Percentiles rank a stretch among this genome's conserved stretches.
Evolutionary conservation across 2,888 invertebrate species (phyloP).

Genomic region (Meteorus cinctellus): DNA sequence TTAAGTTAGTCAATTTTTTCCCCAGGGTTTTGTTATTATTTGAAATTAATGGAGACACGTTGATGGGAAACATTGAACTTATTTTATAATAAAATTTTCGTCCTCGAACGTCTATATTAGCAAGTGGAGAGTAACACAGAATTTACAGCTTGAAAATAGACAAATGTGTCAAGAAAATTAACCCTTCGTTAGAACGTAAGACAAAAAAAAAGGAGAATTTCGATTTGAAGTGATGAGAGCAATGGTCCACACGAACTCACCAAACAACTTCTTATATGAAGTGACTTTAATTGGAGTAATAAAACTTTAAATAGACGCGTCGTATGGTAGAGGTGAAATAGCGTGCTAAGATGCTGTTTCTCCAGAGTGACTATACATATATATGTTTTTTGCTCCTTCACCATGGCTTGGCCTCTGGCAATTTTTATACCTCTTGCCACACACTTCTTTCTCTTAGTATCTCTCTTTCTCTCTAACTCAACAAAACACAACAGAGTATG

Average conservation of each 20-base stretch:
- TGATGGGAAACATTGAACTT: too few species aligned
- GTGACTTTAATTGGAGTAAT: slow-evolving; percentile 55
- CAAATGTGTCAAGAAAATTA: not conserved
- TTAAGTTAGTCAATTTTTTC: not conserved
- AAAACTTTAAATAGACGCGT: slow-evolving; percentile 39
- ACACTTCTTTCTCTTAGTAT: not conserved
- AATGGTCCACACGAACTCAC: slow-evolving; percentile 2
- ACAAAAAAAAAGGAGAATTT: not conserved
- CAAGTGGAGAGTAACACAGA: too few species aligned
- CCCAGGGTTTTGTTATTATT: too few species aligned
- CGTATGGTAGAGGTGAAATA: slow-evolving; percentile 30
- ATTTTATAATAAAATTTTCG: too few species aligned
- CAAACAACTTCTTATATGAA: slow-evolving; percentile 40
- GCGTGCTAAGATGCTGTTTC: slow-evolving; percentile 49
- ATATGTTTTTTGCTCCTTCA: not conserved
- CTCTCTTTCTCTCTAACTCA: not conserved
- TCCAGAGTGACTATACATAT: not conserved
- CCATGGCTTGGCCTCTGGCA: not conserved
- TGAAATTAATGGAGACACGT: too few species aligned
- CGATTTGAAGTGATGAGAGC: not conserved
- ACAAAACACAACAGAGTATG: slow-evolving; percentile 5
- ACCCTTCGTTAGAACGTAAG: not conserved
- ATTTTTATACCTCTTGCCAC: not conserved
- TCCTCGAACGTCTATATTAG: too few species aligned
- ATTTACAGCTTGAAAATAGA: not conserved